phyloP scores from a whole-genome alignment of 1,140 invertebrate genomes.

The Monomorium pharaonis region DNA sequence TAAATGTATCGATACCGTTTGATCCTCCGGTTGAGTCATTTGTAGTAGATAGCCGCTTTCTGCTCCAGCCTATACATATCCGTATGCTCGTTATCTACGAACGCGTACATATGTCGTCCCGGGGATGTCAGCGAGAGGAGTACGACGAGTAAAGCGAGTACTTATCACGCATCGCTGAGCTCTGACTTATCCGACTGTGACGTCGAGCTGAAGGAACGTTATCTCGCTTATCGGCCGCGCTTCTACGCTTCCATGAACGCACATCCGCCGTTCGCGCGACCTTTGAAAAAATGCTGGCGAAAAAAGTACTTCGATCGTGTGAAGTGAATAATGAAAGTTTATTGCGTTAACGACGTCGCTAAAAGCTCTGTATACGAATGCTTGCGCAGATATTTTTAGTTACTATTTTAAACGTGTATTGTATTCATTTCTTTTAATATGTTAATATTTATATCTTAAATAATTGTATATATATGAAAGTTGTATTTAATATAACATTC shows the following conservation, averaged over 20 bases:
- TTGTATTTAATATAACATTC: too few species aligned
- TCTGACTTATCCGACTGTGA: conserved; percentile 51
- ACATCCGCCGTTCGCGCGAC: conserved; percentile 8
- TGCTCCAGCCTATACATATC: conserved; percentile 4
- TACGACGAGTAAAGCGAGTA: conserved; percentile 17
- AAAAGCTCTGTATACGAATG: not conserved
- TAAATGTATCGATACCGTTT: conserved; percentile 24
- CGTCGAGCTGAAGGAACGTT: conserved; percentile 52
- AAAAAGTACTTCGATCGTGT: conserved; percentile 1
- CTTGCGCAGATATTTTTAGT: not conserved
- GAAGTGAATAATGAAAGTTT: conserved; percentile 26
- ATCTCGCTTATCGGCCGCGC: conserved; percentile 57
- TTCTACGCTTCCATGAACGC: conserved; percentile 52
- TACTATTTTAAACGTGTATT: not conserved
- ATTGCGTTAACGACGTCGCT: conserved; percentile 7
- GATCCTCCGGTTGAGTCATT: conserved; percentile 10
- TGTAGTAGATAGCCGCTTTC: conserved; percentile 32
- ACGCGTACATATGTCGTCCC: not conserved
- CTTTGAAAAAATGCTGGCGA: conserved; percentile 26
- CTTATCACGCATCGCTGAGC: conserved; percentile 47
- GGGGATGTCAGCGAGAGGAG: not conserved
- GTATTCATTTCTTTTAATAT: too few species aligned
- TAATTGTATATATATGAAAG: too few species aligned
- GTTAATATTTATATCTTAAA: too few species aligned
- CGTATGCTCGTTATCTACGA: conserved; percentile 12